Evolutionary conservation across 2,113 vertebrate genomes (phyloP).

Genomic region (Microcebus tavaratra): DNA sequence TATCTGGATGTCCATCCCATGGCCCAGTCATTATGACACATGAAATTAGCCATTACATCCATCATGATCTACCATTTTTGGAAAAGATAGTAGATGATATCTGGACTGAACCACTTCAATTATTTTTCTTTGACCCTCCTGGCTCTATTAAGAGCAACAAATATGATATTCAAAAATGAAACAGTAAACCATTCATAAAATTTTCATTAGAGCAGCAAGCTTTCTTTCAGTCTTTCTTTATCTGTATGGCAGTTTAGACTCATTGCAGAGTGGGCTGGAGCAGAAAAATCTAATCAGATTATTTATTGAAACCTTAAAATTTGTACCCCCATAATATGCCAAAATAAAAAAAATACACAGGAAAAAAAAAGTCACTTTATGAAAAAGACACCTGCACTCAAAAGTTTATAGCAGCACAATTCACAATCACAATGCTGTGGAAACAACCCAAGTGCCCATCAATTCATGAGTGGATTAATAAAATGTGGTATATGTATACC

Average conservation of each 20-base stretch:
- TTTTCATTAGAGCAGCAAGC: not conserved
- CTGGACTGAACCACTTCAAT: not conserved
- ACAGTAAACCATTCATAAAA: not conserved
- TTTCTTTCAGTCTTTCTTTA: not conserved
- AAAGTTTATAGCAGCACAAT: no score
- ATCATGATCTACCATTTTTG: slow-evolving; percentile 39
- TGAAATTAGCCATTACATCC: not conserved
- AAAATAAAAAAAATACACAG: no score
- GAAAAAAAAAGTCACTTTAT: no score
- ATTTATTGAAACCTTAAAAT: no score
- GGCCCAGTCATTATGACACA: not conserved
- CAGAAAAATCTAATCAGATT: not conserved
- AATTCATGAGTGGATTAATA: no score
- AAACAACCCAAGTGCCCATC: no score
- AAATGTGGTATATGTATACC: no score
- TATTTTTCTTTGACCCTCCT: not conserved
- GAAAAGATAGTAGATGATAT: not conserved
- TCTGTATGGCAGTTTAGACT: not conserved
- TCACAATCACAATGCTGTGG: no score
- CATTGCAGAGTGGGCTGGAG: not conserved
- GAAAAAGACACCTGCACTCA: no score
- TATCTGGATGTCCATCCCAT: not conserved
- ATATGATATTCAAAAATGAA: not conserved
- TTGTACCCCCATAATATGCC: no score
- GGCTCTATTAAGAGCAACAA: not conserved